A percentile compares a stretch with the other conserved stretches of the same genome.
These are phyloP conservation scores for Arenaria interpres DNA, from an alignment of 2,113 vertebrate species.

Conservation along the genomic window DNA sequence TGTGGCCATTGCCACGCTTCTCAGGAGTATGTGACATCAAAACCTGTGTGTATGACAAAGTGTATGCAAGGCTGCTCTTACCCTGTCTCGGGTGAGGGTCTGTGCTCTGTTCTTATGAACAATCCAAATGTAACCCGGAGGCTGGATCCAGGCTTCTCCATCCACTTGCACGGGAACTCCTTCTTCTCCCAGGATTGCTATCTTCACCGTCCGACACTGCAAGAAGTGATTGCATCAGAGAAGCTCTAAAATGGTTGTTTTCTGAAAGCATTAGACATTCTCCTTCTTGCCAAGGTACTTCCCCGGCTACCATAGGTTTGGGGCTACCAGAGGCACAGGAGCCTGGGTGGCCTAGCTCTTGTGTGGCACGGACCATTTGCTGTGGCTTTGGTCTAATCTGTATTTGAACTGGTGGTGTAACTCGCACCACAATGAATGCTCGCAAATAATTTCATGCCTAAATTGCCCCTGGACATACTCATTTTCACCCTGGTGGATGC, in stretches of 20 bases:
- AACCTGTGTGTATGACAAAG: rapidly evolving
- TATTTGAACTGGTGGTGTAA: neutral
- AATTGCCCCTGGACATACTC: neutral
- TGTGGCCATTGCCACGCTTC: neutral
- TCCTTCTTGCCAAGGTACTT: neutral
- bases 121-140: conserved; percentile 94
- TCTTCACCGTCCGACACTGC: conserved; percentile 96
- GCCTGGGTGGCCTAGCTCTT: neutral
- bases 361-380: neutral
- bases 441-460: neutral
- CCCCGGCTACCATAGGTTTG: neutral
- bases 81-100: conserved; percentile 93
- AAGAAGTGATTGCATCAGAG: neutral
- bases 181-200: conserved; percentile 94
- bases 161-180: conserved; percentile 98
- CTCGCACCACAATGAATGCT: neutral
- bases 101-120: conserved; percentile 97
- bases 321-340: neutral
- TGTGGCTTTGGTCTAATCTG: neutral
- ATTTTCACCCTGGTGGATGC: neutral
- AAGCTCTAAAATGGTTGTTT: neutral
- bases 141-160: conserved; percentile 98
- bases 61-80: conserved; percentile 55
- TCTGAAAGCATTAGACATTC: neutral
- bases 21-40: rapidly evolving